Percentiles rank a stretch among this genome's conserved stretches.
Evolutionary conservation across 2,113 vertebrate species (phyloP).

Genomic region (Sinocyclocheilus grahami): DNA sequence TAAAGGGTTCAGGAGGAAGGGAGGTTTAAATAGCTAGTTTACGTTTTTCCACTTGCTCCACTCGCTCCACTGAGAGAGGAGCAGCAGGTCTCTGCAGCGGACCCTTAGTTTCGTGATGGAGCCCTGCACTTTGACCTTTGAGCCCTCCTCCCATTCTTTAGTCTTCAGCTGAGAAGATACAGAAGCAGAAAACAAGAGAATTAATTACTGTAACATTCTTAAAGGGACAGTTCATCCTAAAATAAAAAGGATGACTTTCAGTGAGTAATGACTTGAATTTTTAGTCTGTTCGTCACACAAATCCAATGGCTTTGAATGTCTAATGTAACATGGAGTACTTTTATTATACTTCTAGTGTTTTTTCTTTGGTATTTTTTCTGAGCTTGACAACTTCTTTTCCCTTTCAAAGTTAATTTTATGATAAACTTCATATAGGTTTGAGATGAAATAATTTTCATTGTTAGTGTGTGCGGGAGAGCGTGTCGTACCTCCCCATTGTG

Average conservation of each 20-base stretch:
- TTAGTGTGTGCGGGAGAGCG: neutral
- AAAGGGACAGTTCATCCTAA: neutral
- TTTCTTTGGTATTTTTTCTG: too few species aligned
- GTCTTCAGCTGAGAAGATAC: conserved; percentile 14
- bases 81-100: conserved; percentile 72
- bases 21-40: conserved; percentile 61
- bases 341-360: too few species aligned
- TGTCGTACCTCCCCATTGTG: conserved; percentile 67
- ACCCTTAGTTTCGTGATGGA: conserved; percentile 66
- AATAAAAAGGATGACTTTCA: neutral
- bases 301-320: too few species aligned
- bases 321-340: too few species aligned
- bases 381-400: too few species aligned
- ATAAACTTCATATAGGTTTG: neutral
- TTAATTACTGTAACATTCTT: neutral
- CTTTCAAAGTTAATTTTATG: too few species aligned
- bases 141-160: conserved; percentile 46
- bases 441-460: neutral
- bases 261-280: neutral
- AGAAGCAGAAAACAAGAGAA: neutral
- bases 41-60: conserved; percentile 77
- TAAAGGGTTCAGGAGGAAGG: conserved; percentile 11
- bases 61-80: conserved; percentile 71
- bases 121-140: conserved; percentile 53
- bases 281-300: too few species aligned